Base-by-base conservation (phyloP, 2,888 invertebrate species). In the Liopterus haemorrhoidalis region DNA sequence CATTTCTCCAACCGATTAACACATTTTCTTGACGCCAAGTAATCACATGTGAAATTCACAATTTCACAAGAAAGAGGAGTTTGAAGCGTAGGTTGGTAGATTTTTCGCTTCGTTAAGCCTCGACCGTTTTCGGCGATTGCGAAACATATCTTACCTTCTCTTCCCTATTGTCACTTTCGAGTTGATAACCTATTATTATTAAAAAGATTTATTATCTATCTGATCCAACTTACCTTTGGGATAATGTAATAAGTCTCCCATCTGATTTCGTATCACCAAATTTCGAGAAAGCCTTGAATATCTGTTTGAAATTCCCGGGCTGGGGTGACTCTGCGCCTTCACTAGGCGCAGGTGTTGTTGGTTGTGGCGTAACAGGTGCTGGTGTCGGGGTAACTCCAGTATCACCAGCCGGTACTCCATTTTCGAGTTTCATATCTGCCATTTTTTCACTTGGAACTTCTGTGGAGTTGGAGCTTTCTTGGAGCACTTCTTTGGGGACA, bases 181-280 rank as follows among this genome's bases (percentile, higher is more conserved):
- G n/a, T n/a, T n/a, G n/a, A n/a, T n/a, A n/a, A n/a, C n/a, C n/a
- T n/a, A n/a, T n/a, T n/a, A n/a, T n/a, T n/a, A n/a, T n/a, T n/a
- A n/a, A n/a, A n/a, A n/a, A n/a, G n/a, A n/a, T n/a, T n/a, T n/a
- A n/a, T n/a, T n/a, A n/a, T n/a, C n/a, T n/a, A n/a, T n/a, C n/a
- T n/a, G n/a, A n/a, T n/a, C n/a, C n/a, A n/a, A n/a, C n/a, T n/a
- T n/a, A n/a, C n/a, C n/a, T n/a, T 66, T 92, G 91, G 5, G 89
- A 88, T 6, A 92, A 73, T 0, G 90, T 90, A 51, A 92, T 86
- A 41, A 77, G 74, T 65, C 85, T 88, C 1, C 92, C 92, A 62
- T 90, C 90, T 22, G 88, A 88, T 64, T 90, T 90, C 4, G 77
- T 76, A 64, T 92, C 91, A 1, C 92, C 92, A 64, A 92, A 92